Evolutionary conservation across 2,797 vertebrate genomes (phyloP).

Genomic region (Glossophaga mutica): DNA sequence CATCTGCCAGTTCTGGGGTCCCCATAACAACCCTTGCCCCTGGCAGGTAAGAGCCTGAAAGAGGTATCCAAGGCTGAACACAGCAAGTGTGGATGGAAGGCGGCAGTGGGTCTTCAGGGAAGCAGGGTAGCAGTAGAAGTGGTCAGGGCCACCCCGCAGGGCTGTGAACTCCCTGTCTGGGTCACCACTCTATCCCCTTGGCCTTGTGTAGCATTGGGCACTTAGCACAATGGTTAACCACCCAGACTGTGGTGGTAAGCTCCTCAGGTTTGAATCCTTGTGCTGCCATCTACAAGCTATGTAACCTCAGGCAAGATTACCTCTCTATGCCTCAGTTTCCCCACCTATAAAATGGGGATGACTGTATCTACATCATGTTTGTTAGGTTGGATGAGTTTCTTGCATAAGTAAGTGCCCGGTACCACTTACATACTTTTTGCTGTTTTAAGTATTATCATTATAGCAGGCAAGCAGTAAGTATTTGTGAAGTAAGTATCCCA

Average conservation of each 20-base stretch:
- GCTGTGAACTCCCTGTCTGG: not conserved
- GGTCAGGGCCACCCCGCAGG: not conserved
- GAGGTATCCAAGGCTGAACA: not conserved
- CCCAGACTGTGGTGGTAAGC: not conserved
- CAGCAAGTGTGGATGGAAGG: not conserved
- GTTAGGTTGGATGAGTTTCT: not conserved
- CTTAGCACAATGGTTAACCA: not conserved
- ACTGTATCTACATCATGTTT: not conserved
- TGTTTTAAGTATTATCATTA: not conserved
- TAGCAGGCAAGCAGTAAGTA: not conserved
- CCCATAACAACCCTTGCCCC: not conserved
- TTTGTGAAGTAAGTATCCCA: not conserved
- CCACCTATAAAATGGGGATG: not conserved
- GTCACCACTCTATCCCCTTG: not conserved
- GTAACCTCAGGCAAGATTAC: not conserved
- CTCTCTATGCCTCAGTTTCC: not conserved
- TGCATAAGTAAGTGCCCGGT: not conserved
- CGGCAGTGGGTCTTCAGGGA: not conserved
- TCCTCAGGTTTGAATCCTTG: not conserved
- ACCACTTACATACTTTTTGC: not conserved
- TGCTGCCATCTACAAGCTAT: not conserved
- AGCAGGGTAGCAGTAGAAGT: not conserved
- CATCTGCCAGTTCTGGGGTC: fast-evolving
- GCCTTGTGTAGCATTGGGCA: not conserved
- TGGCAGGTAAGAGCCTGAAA: not conserved